Base-by-base conservation (phyloP, 2,113 vertebrate genomes). In the Callospermophilus lateralis region DNA sequence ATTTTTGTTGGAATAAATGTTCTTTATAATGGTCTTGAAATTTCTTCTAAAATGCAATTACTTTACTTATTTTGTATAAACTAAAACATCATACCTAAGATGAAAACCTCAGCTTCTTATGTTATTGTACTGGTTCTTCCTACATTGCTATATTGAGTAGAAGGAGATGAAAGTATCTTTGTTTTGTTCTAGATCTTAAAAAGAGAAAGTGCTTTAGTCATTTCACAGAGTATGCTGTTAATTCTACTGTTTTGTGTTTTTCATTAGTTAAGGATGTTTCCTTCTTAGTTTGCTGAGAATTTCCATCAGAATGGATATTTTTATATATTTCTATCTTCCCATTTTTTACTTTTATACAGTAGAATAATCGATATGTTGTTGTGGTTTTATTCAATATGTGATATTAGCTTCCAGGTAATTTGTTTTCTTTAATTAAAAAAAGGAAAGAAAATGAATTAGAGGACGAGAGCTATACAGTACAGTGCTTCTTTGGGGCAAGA, bases 251-350 rank as follows among this genome's bases (percentile, higher is more conserved):
- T 78, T 68, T 77, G 4, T 81, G 11, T 3, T 12, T 20, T 84
- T 80, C 84, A 45, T 93, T 20, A 78, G 30, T 58, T 84, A 32
- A 93, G n/a, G 45, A 53, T 72, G 37, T 63, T 91, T 83, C 26
- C 58, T 93, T 63, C 61, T 94, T 58, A 12, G 10, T 78, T 83
- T 94, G 8, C 39, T 55, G 9, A 72, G 28, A 68, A 83, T 45
- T 95, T 79, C 53, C 93, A n/a, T 74, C 34, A 92, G 24, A 93
- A 73, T 74, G 16, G 37, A 67, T 68, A 78, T 89, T 84, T 84
- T 93, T 98, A 96, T 92, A 88, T 97, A 68, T 96, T 97, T 95
- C 20, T 86, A 93, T 84, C 83, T 67, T 85, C 83, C 58, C 24
- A 30, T 42, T 63, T 37, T 70, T 88, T 63, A 30, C n/a, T 95